Percentiles rank a stretch among this genome's conserved stretches.
These are phyloP conservation scores for Thalassoma bifasciatum DNA, from an alignment of 2,113 vertebrate genomes.

Conservation along the genomic window DNA sequence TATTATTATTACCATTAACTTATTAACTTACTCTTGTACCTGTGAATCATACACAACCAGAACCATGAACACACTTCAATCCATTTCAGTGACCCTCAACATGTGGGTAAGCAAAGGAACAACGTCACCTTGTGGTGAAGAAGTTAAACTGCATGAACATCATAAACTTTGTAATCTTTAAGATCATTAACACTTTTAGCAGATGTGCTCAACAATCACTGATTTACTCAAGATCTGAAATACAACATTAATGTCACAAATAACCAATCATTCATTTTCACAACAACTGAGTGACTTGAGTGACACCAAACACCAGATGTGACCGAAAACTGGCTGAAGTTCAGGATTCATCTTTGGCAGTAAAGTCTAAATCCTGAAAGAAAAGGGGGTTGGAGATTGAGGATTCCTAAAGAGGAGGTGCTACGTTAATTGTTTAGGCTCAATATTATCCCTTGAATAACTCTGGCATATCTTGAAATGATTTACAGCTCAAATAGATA, in stretches of 20 bases:
- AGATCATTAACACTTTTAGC: not conserved
- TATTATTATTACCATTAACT: not conserved
- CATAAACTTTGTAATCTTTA: not conserved
- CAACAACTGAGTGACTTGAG: no score
- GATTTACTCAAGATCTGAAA: not conserved
- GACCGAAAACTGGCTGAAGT: not conserved
- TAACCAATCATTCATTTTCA: not conserved
- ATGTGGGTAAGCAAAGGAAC: constrained; percentile 10
- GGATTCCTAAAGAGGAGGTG: no score
- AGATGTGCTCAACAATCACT: not conserved
- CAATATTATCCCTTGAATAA: no score
- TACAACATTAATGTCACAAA: not conserved
- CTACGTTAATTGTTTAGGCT: no score
- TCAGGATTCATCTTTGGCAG: no score
- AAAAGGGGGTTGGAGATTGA: no score
- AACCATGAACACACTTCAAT: not conserved
- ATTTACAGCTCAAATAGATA: no score
- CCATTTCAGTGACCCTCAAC: not conserved
- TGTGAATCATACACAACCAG: not conserved
- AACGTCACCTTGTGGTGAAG: constrained; percentile 68
- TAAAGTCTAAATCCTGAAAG: no score
- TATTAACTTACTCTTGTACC: not conserved
- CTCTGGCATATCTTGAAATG: no score
- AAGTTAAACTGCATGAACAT: not conserved
- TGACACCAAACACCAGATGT: not conserved